Evolutionary conservation across 1,140 invertebrate species (phyloP).

Genomic region (Agrilus planipennis): DNA sequence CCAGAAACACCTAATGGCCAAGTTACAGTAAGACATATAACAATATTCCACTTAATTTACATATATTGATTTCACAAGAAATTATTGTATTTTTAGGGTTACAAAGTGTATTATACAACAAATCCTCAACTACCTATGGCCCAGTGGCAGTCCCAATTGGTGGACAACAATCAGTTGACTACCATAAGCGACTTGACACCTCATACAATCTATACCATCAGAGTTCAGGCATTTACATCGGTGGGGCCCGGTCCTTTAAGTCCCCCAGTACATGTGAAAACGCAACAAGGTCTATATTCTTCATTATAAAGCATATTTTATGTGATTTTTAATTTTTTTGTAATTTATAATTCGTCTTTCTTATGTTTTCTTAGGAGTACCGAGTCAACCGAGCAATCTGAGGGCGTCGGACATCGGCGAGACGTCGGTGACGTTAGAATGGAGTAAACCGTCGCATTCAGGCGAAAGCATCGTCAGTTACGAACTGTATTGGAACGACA

Average conservation of each 20-base stretch:
- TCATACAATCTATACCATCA: constrained; percentile 82
- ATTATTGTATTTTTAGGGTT: constrained; percentile 59
- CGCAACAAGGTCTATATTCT: constrained; percentile 86
- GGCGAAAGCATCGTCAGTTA: constrained; percentile 89
- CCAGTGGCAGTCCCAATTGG: constrained; percentile 83
- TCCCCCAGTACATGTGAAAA: constrained; percentile 87
- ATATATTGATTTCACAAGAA: not conserved
- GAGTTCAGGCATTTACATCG: constrained; percentile 82
- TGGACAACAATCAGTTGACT: constrained; percentile 85
- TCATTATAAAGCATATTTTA: too few species aligned
- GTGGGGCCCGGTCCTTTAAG: constrained; percentile 86
- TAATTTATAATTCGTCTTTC: not conserved
- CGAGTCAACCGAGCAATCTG: constrained; percentile 86
- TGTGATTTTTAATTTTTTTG: not conserved
- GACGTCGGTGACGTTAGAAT: constrained; percentile 73
- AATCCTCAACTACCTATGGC: constrained; percentile 74
- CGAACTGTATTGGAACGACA: constrained; percentile 96
- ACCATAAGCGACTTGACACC: constrained; percentile 84
- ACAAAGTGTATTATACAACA: constrained; percentile 94
- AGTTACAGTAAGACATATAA: constrained; percentile 88
- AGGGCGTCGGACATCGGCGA: constrained; percentile 69
- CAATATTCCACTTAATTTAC: not conserved
- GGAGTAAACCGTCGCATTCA: constrained; percentile 80
- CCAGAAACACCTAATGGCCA: constrained; percentile 94
- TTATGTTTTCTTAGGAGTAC: constrained; percentile 52